Evolutionary conservation across 2,888 invertebrate genomes (phyloP).

Genomic region (Cataglyphis rosenhaueri): DNA sequence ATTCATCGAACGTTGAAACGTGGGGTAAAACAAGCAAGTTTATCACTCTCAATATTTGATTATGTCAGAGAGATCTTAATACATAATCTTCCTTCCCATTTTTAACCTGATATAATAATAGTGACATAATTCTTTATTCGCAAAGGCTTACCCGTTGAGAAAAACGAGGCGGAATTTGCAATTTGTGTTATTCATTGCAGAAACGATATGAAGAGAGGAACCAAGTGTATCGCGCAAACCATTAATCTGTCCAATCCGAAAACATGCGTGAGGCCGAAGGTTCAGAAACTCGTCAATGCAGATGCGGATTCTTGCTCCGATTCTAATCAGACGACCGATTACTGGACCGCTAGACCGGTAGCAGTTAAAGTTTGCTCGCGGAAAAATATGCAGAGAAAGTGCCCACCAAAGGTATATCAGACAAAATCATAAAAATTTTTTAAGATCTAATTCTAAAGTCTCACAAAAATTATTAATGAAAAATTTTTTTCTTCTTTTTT

Average conservation of each 20-base stretch:
- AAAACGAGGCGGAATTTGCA: not conserved
- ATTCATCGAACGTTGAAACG: not conserved
- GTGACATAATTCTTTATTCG: not conserved
- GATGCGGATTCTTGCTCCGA: conserved; percentile 66
- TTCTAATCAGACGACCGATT: not conserved
- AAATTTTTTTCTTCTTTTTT: too few relatives aligned
- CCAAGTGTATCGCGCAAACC: conserved; percentile 76
- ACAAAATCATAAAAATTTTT: not conserved
- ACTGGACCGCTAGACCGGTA: conserved; percentile 74
- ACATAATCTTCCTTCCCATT: not conserved
- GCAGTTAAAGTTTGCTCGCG: conserved; percentile 84
- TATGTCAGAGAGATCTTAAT: not conserved
- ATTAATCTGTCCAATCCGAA: conserved; percentile 81
- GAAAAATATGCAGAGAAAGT: conserved; percentile 79
- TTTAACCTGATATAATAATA: not conserved
- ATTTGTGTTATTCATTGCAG: conserved; percentile 6
- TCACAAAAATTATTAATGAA: not conserved
- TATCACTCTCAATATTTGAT: not conserved
- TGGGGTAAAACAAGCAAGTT: not conserved
- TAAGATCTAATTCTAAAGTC: not conserved
- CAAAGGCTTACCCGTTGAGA: not conserved
- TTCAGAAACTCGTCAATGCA: conserved; percentile 73
- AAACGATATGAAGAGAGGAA: conserved; percentile 74
- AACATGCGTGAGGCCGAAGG: conserved; percentile 72
- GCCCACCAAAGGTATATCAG: conserved; percentile 65